Evolutionary conservation across 2,797 vertebrate genomes (phyloP).

Genomic region (Anas bernieri): DNA sequence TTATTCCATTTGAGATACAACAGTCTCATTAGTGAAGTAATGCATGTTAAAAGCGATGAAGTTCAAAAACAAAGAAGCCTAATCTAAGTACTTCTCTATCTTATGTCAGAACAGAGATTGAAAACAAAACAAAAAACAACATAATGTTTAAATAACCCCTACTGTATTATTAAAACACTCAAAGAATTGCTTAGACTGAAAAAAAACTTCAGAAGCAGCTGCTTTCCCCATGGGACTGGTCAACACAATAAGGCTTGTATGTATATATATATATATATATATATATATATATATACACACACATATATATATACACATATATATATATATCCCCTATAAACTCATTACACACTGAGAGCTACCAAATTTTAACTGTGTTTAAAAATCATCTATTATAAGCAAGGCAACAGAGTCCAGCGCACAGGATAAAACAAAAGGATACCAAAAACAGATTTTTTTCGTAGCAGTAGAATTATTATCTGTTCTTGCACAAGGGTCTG

Average conservation of each 20-base stretch:
- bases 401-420: neutral
- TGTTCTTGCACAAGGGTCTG: neutral
- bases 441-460: neutral
- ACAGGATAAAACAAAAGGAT: neutral
- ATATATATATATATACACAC: no score
- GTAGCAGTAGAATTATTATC: no score
- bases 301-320: no score
- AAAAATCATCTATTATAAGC: neutral
- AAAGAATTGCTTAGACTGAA: neutral
- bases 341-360: neutral
- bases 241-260: neutral
- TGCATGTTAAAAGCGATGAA: neutral
- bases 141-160: neutral
- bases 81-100: neutral
- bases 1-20: neutral
- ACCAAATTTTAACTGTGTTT: neutral
- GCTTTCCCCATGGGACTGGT: neutral
- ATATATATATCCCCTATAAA: neutral
- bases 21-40: neutral
- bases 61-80: neutral
- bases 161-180: neutral
- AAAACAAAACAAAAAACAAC: neutral
- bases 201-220: neutral
- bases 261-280: neutral
- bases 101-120: neutral